These are phyloP conservation scores for Habropoda laboriosa DNA, from an alignment of 1,140 invertebrate genomes.

Conservation along the genomic window DNA sequence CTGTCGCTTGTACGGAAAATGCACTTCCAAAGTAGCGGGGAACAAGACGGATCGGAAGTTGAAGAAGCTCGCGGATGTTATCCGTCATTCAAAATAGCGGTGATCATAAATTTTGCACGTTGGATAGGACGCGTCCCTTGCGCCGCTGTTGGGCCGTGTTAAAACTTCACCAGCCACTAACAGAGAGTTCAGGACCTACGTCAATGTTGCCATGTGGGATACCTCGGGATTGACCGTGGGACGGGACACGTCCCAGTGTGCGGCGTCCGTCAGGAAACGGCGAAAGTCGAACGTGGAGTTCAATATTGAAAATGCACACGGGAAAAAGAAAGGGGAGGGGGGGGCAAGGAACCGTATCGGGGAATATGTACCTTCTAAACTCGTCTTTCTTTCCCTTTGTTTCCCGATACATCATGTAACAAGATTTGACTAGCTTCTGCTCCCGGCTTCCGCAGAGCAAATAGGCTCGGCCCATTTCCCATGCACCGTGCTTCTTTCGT, in stretches of 20 bases:
- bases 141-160: not conserved
- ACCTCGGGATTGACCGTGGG: constrained; percentile 13
- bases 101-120: constrained; percentile 7
- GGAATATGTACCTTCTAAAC: not conserved
- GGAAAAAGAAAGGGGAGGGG: too few relatives aligned
- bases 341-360: not conserved
- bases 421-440: not conserved
- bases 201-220: not conserved
- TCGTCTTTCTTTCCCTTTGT: not conserved
- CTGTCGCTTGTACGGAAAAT: not conserved
- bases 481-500: not conserved
- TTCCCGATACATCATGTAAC: constrained; percentile 12
- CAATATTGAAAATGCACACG: constrained; percentile 29
- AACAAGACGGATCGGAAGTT: not conserved
- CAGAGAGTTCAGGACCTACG: not conserved
- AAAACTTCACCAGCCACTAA: not conserved
- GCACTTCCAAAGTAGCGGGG: not conserved
- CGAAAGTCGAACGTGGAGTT: not conserved
- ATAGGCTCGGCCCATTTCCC: not conserved
- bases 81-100: not conserved
- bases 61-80: not conserved
- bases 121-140: too few relatives aligned
- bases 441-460: not conserved
- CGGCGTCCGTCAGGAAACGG: not conserved
- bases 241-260: not conserved